Evolutionary conservation across 2,113 vertebrate species (phyloP).

Genomic region (Platysteira castanea): DNA sequence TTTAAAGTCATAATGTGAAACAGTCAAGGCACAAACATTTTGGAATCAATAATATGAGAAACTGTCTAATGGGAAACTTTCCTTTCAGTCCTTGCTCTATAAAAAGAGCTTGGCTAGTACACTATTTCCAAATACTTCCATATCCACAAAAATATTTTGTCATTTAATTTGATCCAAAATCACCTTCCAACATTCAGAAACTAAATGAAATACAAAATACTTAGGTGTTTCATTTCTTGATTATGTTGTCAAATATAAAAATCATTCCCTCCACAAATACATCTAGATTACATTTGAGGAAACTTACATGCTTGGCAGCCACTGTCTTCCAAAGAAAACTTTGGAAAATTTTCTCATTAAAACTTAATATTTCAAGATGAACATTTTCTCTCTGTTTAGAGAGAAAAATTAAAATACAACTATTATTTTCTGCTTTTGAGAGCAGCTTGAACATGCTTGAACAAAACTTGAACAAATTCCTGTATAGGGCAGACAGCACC

Average conservation of each 20-base stretch:
- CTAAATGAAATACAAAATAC: background rate
- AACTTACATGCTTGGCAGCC: fast-evolving
- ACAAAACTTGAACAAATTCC: background rate
- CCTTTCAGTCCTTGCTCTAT: background rate
- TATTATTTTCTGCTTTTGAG: background rate
- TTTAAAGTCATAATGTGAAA: background rate
- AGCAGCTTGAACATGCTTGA: fast-evolving
- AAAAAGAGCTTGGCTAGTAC: background rate
- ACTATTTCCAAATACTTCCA: background rate
- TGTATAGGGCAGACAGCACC: background rate
- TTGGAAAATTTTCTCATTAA: background rate
- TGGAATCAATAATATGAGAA: background rate
- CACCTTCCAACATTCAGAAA: background rate
- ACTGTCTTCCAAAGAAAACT: background rate
- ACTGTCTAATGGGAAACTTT: background rate
- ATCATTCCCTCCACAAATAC: background rate
- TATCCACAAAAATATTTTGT: background rate
- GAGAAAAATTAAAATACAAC: background rate
- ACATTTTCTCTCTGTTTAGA: background rate
- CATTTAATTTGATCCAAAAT: background rate
- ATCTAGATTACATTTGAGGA: background rate
- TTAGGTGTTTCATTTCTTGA: background rate
- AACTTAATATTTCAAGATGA: background rate
- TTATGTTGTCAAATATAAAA: background rate
- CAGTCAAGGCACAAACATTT: background rate